phyloP scores from a whole-genome alignment of 2,113 vertebrate genomes.

The Chaenocephalus aceratus region DNA sequence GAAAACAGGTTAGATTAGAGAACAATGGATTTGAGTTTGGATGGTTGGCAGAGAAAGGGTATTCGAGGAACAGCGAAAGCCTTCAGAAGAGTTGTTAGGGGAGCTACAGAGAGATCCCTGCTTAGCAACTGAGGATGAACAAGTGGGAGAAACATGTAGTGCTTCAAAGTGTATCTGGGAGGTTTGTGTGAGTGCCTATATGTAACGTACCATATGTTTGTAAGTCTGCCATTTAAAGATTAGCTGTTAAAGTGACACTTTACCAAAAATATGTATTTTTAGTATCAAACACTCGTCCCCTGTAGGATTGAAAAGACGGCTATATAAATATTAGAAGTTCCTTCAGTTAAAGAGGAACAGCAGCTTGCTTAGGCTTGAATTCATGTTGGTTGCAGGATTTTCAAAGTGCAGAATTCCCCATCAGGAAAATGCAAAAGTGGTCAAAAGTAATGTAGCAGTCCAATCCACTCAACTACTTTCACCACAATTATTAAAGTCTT shows the following conservation, averaged over 20 bases:
- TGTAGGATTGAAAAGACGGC: neutral
- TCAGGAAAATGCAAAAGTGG: neutral
- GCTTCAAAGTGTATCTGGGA: constrained; percentile 56
- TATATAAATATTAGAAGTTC: neutral
- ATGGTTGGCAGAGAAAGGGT: constrained; percentile 27
- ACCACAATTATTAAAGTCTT: too few relatives aligned
- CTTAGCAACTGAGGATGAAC: constrained; percentile 31
- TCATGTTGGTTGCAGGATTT: neutral
- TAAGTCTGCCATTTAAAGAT: constrained; percentile 23
- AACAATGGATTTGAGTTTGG: constrained; percentile 12
- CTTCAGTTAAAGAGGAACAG: neutral
- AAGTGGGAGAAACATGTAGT: constrained; percentile 45
- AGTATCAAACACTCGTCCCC: neutral
- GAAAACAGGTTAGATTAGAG: constrained; percentile 18
- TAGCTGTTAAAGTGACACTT: neutral
- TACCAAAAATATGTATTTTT: neutral
- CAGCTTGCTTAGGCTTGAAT: neutral
- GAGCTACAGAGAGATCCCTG: constrained; percentile 33
- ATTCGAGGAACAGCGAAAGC: constrained; percentile 24
- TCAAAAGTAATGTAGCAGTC: too few relatives aligned
- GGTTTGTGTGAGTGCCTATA: constrained; percentile 31
- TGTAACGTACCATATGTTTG: constrained; percentile 9
- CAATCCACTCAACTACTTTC: neutral
- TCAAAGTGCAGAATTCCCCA: neutral
- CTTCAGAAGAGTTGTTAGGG: constrained; percentile 41